These are phyloP conservation scores for Elmis aenea DNA, from an alignment of 2,888 invertebrate genomes.

Conservation along the genomic window DNA sequence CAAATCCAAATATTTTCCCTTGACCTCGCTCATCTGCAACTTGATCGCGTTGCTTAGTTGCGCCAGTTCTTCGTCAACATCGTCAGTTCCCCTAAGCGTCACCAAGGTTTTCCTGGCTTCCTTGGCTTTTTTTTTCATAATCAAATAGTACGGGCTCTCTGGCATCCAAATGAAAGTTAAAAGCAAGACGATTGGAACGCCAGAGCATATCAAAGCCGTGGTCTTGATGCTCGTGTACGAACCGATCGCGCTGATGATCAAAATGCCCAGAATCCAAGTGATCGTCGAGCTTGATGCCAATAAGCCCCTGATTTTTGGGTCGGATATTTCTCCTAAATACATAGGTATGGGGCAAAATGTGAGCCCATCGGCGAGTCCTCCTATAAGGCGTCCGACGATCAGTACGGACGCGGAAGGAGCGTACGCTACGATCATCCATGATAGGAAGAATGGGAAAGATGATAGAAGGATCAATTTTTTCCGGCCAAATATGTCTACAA, in stretches of 20 bases:
- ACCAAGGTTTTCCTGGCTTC: slow-evolving; percentile 51
- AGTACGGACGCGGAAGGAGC: slow-evolving; percentile 54
- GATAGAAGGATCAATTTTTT: slow-evolving; percentile 59
- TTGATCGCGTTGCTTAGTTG: slow-evolving; percentile 27
- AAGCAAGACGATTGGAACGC: slow-evolving; percentile 54
- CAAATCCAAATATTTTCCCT: slow-evolving; percentile 52
- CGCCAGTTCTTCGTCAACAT: slow-evolving; percentile 47
- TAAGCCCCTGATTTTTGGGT: slow-evolving; percentile 54
- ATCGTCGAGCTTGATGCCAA: slow-evolving; percentile 59
- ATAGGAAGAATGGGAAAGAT: slow-evolving; percentile 56
- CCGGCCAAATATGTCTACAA: slow-evolving; percentile 63
- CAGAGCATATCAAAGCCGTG: slow-evolving; percentile 53
- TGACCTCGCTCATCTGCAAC: slow-evolving; percentile 47
- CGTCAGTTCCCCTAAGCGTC: slow-evolving; percentile 51
- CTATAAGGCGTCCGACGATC: slow-evolving; percentile 50
- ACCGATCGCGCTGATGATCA: slow-evolving; percentile 58
- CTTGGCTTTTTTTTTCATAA: slow-evolving; percentile 40
- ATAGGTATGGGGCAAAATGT: slow-evolving; percentile 50
- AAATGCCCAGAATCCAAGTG: slow-evolving; percentile 53
- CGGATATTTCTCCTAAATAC: slow-evolving; percentile 59
- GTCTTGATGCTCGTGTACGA: slow-evolving; percentile 51
- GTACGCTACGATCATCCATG: slow-evolving; percentile 60
- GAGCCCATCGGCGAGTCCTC: slow-evolving; percentile 54
- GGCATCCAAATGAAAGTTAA: slow-evolving; percentile 59
- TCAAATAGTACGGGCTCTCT: slow-evolving; percentile 54